Evolutionary conservation across 2,888 invertebrate species (phyloP).

Genomic region (Hetaerina titia): DNA sequence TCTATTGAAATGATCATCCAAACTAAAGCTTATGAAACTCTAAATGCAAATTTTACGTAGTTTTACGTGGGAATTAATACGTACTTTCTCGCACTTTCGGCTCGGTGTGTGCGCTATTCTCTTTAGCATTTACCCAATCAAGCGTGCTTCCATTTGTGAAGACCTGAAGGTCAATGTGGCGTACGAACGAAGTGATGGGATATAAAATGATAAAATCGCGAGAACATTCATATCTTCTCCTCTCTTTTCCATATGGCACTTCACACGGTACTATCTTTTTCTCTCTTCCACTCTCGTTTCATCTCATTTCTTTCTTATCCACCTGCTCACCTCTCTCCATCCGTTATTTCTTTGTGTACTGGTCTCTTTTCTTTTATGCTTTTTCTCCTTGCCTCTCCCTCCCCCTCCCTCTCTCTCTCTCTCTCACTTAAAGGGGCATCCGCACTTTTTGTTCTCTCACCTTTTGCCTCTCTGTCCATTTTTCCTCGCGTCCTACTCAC

Average conservation of each 20-base stretch:
- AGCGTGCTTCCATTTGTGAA: too few relatives aligned
- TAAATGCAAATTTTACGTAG: too few relatives aligned
- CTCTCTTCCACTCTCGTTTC: neutral
- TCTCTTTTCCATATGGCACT: neutral
- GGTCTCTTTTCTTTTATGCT: constrained; percentile 53
- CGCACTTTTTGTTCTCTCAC: neutral
- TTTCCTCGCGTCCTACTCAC: neutral
- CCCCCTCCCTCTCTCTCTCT: neutral
- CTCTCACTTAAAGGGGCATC: constrained; percentile 29
- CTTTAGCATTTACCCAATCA: too few relatives aligned
- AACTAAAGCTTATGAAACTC: too few relatives aligned
- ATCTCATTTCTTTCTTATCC: neutral
- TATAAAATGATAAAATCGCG: too few relatives aligned
- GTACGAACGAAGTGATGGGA: too few relatives aligned
- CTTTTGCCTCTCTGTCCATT: too few relatives aligned
- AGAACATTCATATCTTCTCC: neutral
- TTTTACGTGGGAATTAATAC: too few relatives aligned
- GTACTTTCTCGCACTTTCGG: too few relatives aligned
- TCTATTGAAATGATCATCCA: too few relatives aligned
- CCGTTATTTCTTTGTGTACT: constrained; percentile 33
- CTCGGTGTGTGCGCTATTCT: too few relatives aligned
- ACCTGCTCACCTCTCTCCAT: neutral
- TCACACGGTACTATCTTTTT: neutral
- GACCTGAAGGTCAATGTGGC: too few relatives aligned
- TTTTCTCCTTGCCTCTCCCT: constrained; percentile 72